Percentiles rank a stretch among this genome's conserved stretches.
phyloP scores from a whole-genome alignment of 1,140 invertebrate genomes.

The Temnothorax longispinosus region DNA sequence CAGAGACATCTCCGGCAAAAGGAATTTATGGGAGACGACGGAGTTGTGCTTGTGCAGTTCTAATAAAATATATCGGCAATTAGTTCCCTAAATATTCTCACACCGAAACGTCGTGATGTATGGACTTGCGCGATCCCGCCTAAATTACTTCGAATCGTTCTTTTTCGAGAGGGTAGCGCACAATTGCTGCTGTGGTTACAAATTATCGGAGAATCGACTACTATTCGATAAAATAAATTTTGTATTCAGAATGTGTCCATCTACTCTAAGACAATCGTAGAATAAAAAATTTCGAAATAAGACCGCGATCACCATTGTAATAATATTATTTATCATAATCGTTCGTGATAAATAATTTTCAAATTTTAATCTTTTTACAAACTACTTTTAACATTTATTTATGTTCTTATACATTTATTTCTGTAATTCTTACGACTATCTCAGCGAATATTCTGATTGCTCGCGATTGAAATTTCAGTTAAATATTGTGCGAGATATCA shows the following conservation, averaged over 20 bases:
- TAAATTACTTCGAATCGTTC: slow-evolving; percentile 85
- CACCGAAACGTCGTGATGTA: slow-evolving; percentile 83
- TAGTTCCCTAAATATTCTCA: slow-evolving; percentile 86
- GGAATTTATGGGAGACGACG: slow-evolving; percentile 84
- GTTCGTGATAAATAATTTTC: neutral
- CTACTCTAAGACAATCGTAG: neutral
- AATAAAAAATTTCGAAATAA: neutral
- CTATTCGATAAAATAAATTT: slow-evolving; percentile 28
- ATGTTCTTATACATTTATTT: neutral
- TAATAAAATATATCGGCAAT: slow-evolving; percentile 86
- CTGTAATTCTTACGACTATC: neutral
- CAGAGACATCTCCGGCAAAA: slow-evolving; percentile 80
- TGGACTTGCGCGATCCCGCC: slow-evolving; percentile 71
- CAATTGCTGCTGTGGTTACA: slow-evolving; percentile 79
- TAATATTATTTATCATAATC: neutral
- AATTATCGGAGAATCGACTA: slow-evolving; percentile 76
- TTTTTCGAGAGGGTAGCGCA: slow-evolving; percentile 81
- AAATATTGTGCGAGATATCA: slow-evolving; percentile 6
- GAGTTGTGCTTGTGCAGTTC: slow-evolving; percentile 76
- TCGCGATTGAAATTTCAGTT: slow-evolving; percentile 21
- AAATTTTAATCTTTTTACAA: neutral
- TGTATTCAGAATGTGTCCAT: neutral
- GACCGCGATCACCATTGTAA: neutral
- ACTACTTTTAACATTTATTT: neutral
- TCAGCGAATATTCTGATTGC: neutral